phyloP scores from a whole-genome alignment of 2,888 invertebrate species.

The Linnaemya tessellans region DNA sequence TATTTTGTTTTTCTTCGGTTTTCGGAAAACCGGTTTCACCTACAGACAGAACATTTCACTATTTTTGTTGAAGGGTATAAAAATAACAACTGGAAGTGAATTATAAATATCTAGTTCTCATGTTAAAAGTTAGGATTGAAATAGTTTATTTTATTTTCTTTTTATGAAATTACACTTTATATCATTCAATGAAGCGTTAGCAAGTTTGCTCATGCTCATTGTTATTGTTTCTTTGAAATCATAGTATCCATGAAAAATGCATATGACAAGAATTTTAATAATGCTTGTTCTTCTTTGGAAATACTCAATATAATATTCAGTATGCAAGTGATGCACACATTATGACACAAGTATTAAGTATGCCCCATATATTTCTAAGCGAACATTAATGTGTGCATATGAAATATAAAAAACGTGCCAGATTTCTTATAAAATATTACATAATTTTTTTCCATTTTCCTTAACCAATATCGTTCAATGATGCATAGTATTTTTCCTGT shows the following conservation, averaged over 20 bases:
- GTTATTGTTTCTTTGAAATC: background rate
- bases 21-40: too few relatives aligned
- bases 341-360: too few relatives aligned
- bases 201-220: too few relatives aligned
- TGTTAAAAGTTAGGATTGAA: too few relatives aligned
- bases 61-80: too few relatives aligned
- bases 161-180: background rate
- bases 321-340: background rate
- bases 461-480: background rate
- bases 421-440: background rate
- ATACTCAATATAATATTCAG: too few relatives aligned
- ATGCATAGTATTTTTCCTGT: background rate
- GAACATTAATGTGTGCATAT: background rate
- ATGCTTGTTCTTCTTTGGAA: background rate
- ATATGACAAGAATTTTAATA: background rate
- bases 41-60: too few relatives aligned
- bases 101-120: too few relatives aligned
- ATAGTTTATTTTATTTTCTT: too few relatives aligned
- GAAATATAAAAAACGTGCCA: constrained; percentile 1
- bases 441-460: constrained; percentile 2
- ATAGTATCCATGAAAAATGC: background rate
- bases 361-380: background rate
- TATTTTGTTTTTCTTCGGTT: too few relatives aligned
- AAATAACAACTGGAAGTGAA: too few relatives aligned
- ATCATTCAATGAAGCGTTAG: background rate